These are phyloP conservation scores for Epinephelus lanceolatus DNA, from an alignment of 2,113 vertebrate genomes.

Conservation along the genomic window DNA sequence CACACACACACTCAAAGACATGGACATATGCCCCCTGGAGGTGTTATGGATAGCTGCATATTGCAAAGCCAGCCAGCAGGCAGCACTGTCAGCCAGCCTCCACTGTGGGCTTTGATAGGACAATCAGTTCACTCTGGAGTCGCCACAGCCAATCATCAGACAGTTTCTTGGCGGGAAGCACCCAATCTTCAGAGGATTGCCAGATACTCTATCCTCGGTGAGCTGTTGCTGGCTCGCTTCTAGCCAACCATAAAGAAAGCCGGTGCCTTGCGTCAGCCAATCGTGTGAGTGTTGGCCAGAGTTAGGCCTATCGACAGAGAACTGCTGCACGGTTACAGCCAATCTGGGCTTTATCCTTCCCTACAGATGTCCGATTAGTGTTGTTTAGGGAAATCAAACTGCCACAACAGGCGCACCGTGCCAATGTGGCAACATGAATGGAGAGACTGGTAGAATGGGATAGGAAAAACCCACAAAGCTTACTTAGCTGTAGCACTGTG, in stretches of 20 bases:
- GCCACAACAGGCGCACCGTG: constrained; percentile 65
- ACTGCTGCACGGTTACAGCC: constrained; percentile 67
- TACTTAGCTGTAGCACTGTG: constrained; percentile 37
- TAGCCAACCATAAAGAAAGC: constrained; percentile 75
- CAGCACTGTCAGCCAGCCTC: constrained; percentile 66
- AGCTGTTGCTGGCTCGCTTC: constrained; percentile 66
- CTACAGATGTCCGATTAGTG: constrained; percentile 84
- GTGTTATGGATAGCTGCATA: constrained; percentile 75
- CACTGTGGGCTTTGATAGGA: constrained; percentile 75
- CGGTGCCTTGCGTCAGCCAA: constrained; percentile 64
- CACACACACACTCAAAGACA: constrained; percentile 41
- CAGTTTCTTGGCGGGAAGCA: constrained; percentile 76
- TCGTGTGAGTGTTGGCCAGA: constrained; percentile 67
- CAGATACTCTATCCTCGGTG: constrained; percentile 73
- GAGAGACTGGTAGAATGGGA: constrained; percentile 56
- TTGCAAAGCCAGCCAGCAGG: constrained; percentile 77
- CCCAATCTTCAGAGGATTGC: constrained; percentile 75
- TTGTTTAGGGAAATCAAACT: constrained; percentile 79
- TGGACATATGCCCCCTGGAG: constrained; percentile 73
- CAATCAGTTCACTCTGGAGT: constrained; percentile 75
- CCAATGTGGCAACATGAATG: constrained; percentile 53
- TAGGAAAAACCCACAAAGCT: constrained; percentile 44
- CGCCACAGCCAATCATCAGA: constrained; percentile 74
- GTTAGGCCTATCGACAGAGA: constrained; percentile 75
- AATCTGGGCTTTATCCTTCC: constrained; percentile 81